Conservation (phyloP, 2,797 vertebrate genomes). For the Notolepis coatsorum region DNA sequence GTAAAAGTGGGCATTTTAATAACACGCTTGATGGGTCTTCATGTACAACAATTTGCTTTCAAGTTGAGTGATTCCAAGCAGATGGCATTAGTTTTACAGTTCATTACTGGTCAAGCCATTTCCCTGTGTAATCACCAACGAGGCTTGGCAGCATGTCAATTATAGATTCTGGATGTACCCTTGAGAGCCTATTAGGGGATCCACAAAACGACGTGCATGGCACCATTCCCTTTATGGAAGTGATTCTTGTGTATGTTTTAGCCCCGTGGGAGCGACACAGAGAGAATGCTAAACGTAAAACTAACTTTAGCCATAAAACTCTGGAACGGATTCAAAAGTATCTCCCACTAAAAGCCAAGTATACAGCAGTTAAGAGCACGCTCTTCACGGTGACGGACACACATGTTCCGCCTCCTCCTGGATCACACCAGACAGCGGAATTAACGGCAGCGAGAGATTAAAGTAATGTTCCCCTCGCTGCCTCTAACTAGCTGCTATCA, state of each 20-base stretch:
- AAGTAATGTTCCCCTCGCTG: conserved; percentile 72
- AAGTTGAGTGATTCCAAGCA: conserved; percentile 66
- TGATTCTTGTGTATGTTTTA: conserved; percentile 30
- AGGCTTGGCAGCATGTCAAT: conserved; percentile 67
- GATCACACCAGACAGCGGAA: conserved; percentile 63
- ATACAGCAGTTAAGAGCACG: no score
- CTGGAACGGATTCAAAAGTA: conserved; percentile 36
- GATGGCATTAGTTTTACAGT: conserved; percentile 73
- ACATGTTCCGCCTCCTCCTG: conserved; percentile 26
- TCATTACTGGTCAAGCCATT: conserved; percentile 74
- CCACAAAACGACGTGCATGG: conserved; percentile 33
- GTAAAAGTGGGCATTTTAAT: conserved; percentile 80
- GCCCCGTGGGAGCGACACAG: conserved; percentile 4
- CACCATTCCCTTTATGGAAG: conserved; percentile 19
- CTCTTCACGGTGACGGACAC: neutral
- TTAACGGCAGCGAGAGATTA: conserved; percentile 71
- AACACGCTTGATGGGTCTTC: conserved; percentile 72
- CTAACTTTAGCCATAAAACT: conserved; percentile 28
- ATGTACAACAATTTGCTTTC: conserved; percentile 79
- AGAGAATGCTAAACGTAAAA: conserved; percentile 33
- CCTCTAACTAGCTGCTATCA: conserved; percentile 64
- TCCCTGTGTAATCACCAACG: conserved; percentile 60
- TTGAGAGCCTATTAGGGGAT: conserved; percentile 59
- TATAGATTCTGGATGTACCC: conserved; percentile 53
- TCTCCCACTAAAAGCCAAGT: conserved; percentile 52